These are phyloP conservation scores for Drosophila mimetica DNA, from an alignment of 2,888 invertebrate genomes.

Conservation along the genomic window DNA sequence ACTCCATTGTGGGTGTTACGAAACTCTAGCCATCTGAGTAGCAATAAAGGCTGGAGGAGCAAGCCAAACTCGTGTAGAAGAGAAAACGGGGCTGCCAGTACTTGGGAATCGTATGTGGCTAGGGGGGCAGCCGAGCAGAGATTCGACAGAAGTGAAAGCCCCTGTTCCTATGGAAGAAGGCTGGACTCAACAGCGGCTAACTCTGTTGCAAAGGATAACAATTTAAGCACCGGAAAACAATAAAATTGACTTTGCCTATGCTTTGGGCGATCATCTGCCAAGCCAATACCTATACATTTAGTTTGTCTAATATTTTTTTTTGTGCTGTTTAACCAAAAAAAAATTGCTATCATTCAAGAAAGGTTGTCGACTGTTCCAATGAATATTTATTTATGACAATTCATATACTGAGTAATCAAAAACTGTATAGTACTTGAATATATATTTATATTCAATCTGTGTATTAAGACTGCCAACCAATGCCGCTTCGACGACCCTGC, in stretches of 20 bases:
- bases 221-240: slow-evolving; percentile 84
- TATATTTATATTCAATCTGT: neutral
- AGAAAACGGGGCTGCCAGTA: neutral
- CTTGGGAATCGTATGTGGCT: slow-evolving; percentile 60
- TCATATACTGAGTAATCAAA: neutral
- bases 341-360: too few relatives aligned
- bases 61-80: neutral
- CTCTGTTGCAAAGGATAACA: slow-evolving; percentile 68
- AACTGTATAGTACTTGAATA: neutral
- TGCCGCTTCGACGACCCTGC: neutral
- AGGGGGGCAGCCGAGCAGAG: slow-evolving; percentile 16
- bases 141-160: slow-evolving; percentile 68
- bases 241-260: slow-evolving; percentile 82
- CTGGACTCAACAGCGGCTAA: neutral
- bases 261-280: slow-evolving; percentile 68
- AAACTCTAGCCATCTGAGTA: slow-evolving; percentile 26
- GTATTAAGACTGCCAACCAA: neutral
- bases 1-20: slow-evolving; percentile 83
- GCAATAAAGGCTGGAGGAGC: neutral
- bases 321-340: too few relatives aligned
- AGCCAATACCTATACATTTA: neutral
- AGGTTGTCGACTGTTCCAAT: too few relatives aligned
- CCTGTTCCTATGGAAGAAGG: neutral
- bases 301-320: too few relatives aligned
- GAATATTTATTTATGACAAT: too few relatives aligned